phyloP scores from a whole-genome alignment of 2,888 invertebrate genomes.

The Caenorhabditis becei region DNA sequence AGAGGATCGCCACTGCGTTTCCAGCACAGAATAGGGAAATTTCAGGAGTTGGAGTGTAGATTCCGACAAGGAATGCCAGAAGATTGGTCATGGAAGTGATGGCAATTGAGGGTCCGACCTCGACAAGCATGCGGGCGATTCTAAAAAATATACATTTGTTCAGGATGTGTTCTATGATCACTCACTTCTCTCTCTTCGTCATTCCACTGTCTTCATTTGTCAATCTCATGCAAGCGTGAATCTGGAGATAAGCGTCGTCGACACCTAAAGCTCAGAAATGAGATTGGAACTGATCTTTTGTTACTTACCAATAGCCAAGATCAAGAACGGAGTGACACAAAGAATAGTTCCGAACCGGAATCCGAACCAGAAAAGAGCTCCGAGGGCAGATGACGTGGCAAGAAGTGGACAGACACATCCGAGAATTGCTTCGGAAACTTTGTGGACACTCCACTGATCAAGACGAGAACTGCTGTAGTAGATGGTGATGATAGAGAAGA shows the following conservation, averaged over 20 bases:
- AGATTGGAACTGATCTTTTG: background rate
- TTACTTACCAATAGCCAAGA: slow-evolving; percentile 75
- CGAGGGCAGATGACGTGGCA: slow-evolving; percentile 77
- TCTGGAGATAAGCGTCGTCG: slow-evolving; percentile 79
- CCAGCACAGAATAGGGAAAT: slow-evolving; percentile 95
- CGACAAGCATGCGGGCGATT: slow-evolving; percentile 86
- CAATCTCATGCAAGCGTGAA: slow-evolving; percentile 76
- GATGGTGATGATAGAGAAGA: slow-evolving; percentile 76
- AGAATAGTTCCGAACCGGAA: slow-evolving; percentile 79
- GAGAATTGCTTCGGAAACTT: slow-evolving; percentile 71
- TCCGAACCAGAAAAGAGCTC: slow-evolving; percentile 77
- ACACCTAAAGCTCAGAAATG: slow-evolving; percentile 60
- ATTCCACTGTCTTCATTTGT: slow-evolving; percentile 58
- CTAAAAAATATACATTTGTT: slow-evolving; percentile 26
- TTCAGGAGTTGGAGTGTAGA: slow-evolving; percentile 93
- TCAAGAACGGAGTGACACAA: slow-evolving; percentile 79
- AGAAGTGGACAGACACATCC: slow-evolving; percentile 77
- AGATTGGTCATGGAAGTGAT: slow-evolving; percentile 92
- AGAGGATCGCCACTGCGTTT: slow-evolving; percentile 92
- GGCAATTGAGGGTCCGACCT: slow-evolving; percentile 94
- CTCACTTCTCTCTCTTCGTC: slow-evolving; percentile 66
- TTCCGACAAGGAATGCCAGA: slow-evolving; percentile 85
- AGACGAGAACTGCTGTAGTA: slow-evolving; percentile 64
- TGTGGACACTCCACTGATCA: slow-evolving; percentile 70
- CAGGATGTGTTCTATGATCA: background rate